Base-by-base conservation (phyloP, 2,888 invertebrate genomes). In the Drosophila trichaetosa region DNA sequence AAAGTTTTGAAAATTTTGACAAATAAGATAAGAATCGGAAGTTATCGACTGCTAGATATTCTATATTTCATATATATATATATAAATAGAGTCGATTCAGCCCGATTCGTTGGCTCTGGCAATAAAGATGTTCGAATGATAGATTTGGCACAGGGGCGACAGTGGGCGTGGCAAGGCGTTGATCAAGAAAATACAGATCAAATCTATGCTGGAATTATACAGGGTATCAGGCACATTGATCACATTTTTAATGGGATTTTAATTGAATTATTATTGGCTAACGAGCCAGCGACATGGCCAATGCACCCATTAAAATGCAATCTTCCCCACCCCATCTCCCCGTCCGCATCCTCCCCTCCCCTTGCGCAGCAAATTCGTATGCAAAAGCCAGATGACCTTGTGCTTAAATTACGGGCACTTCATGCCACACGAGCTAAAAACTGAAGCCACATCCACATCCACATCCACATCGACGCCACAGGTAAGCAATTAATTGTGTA, bases 401-500 rank as follows among this genome's bases (percentile, higher is more conserved):
- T 58, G 79, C 82, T 61, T 42, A 82, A 79, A 82, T 66, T 69
- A 56, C 60, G 82, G 34, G 24, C 73, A 59, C 49, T 62, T 62
- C 42, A 42, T 73, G 62, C 60, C 73, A 33, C 54, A 67, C 46
- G 46, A 46, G 46, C 49, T 49, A 49, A 49, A 48, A 61, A 34
- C 38, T 40, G 40, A 31, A 59, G 58, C 48, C 16, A 48, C 16
- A 68, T 49, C 38, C 27, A n/a, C n/a, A n/a, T n/a, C n/a, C n/a
- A 27, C 27, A 27, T 27, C 27, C 42, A 52, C 36, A 54, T 18
- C 46, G 38, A 53, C 52, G 21, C 33, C 52, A 34, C 8, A 29
- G 34, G 49, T 63, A 61, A 31, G 76, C 80, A 80, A 82, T 83
- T 87, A 89, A 81, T 73, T 80, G 89, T 89, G 89, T 83, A 83